phyloP scores from a whole-genome alignment of 2,797 vertebrate species.

The Hydrolagus colliei region DNA sequence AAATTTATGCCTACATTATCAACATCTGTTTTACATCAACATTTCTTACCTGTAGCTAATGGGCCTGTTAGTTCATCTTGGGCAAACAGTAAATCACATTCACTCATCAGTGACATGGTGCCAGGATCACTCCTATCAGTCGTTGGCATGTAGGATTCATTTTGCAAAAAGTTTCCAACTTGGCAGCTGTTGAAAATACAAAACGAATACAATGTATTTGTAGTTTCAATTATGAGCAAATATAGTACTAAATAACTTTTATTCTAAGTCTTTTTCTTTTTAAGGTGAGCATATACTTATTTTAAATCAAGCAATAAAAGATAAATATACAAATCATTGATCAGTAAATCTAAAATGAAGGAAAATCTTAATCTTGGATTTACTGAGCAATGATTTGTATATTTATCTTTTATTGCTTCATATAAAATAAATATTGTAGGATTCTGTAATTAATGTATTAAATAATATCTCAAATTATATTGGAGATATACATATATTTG shows the following conservation, averaged over 20 bases:
- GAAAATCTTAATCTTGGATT: background rate
- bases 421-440: background rate
- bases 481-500: too few species aligned
- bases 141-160: constrained; percentile 16
- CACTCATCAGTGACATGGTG: constrained; percentile 39
- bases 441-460: too few species aligned
- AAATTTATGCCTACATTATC: background rate
- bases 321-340: background rate
- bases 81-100: constrained; percentile 34
- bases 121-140: constrained; percentile 41
- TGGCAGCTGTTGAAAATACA: constrained; percentile 37
- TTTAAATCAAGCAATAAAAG: background rate
- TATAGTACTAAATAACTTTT: background rate
- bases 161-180: constrained; percentile 36
- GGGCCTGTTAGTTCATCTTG: constrained; percentile 4
- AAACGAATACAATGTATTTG: constrained; percentile 19
- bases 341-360: background rate
- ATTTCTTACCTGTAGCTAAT: constrained; percentile 6
- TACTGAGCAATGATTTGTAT: too few species aligned
- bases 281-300: background rate
- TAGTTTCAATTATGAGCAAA: constrained; percentile 35
- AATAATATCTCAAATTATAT: too few species aligned
- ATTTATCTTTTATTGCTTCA: background rate
- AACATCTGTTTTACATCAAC: background rate
- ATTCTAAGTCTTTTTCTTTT: background rate